These are phyloP conservation scores for Lutraria rhynchaena DNA, from an alignment of 1,140 invertebrate genomes.

Conservation along the genomic window DNA sequence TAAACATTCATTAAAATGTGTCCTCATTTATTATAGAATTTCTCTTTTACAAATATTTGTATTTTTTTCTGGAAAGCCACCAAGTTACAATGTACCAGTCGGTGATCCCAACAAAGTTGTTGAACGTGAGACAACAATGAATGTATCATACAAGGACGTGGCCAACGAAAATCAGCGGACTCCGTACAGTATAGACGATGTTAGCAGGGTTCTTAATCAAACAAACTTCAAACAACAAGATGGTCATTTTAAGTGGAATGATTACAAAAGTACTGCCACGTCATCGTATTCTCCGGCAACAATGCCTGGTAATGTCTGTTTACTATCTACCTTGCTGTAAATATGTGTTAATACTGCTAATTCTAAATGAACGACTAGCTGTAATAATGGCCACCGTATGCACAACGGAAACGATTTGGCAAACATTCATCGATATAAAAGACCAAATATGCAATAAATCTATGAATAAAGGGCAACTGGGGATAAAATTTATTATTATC, in stretches of 20 bases:
- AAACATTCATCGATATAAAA: too few relatives aligned
- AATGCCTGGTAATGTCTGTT: conserved; percentile 58
- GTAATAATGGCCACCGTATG: too few relatives aligned
- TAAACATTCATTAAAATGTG: too few relatives aligned
- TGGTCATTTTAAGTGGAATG: conserved; percentile 71
- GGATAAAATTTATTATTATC: too few relatives aligned
- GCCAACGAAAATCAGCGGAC: conserved; percentile 38
- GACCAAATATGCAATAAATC: too few relatives aligned
- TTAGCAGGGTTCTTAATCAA: conserved; percentile 63
- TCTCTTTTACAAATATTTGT: too few relatives aligned
- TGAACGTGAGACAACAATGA: conserved; percentile 70
- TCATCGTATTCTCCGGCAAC: conserved; percentile 61
- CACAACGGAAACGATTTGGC: too few relatives aligned
- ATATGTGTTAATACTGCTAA: too few relatives aligned
- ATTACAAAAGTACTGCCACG: conserved; percentile 72
- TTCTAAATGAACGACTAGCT: too few relatives aligned
- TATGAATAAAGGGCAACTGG: too few relatives aligned
- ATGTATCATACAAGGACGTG: conserved; percentile 65
- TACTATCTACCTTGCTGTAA: too few relatives aligned
- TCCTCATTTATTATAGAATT: too few relatives aligned
- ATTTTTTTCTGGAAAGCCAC: conserved; percentile 66
- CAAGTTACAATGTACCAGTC: conserved; percentile 72
- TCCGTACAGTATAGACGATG: conserved; percentile 63
- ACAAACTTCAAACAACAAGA: conserved; percentile 75
- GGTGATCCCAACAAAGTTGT: conserved; percentile 72